Evolutionary conservation across 2,113 vertebrate species (phyloP).

Genomic region (Girardinichthys multiradiatus): DNA sequence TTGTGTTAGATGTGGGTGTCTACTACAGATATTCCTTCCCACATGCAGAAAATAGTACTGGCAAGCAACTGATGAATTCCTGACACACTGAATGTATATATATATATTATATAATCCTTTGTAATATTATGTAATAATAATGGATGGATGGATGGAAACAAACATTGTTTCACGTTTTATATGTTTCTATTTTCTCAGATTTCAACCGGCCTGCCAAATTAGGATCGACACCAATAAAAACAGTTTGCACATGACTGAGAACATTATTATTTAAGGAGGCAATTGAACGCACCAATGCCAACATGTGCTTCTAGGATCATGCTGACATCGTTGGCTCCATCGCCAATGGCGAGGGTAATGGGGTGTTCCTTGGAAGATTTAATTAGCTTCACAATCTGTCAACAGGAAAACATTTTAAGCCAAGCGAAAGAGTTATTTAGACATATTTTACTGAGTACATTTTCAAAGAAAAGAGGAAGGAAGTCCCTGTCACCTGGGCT

Average conservation of each 20-base stretch:
- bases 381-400: constrained; percentile 96
- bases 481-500: constrained; percentile 85
- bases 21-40: background rate
- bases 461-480: background rate
- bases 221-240: background rate
- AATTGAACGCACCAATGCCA: constrained; percentile 88
- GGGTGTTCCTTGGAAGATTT: constrained; percentile 95
- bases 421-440: background rate
- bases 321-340: constrained; percentile 97
- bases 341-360: constrained; percentile 94
- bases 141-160: background rate
- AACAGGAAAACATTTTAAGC: constrained; percentile 9
- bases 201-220: background rate
- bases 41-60: background rate
- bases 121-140: no score
- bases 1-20: background rate
- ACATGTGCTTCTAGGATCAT: constrained; percentile 99
- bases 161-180: background rate
- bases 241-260: background rate
- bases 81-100: background rate
- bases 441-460: background rate
- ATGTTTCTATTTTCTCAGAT: background rate
- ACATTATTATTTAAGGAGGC: constrained; percentile 1
- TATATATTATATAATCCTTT: no score
- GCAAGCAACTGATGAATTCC: background rate